Evolutionary conservation across 2,888 invertebrate species (phyloP).

Genomic region (Phytoseiulus persimilis): DNA sequence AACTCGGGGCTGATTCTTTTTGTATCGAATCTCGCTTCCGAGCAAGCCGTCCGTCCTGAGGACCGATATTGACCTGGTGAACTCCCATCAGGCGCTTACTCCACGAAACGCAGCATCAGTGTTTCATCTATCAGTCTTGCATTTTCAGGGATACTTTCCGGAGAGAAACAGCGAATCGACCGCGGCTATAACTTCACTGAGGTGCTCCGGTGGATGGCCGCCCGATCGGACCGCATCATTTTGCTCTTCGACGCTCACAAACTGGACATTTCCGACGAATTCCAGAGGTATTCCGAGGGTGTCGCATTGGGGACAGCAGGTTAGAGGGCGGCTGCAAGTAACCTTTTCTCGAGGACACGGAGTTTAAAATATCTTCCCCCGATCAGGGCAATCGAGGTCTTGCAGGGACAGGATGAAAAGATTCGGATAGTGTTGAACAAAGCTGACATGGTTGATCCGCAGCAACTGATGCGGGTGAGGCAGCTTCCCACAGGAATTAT

Average conservation of each 20-base stretch:
- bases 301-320: too few species aligned
- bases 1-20: constrained; percentile 42
- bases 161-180: constrained; percentile 55
- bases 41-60: too few species aligned
- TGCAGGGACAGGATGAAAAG: constrained; percentile 56
- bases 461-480: constrained; percentile 80
- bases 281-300: constrained; percentile 52
- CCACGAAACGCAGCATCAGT: too few species aligned
- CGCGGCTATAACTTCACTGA: constrained; percentile 57
- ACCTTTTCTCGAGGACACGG: background rate
- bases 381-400: constrained; percentile 51
- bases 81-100: too few species aligned
- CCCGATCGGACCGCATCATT: constrained; percentile 56
- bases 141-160: constrained; percentile 49
- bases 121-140: too few species aligned
- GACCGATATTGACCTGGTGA: too few species aligned
- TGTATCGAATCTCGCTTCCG: background rate
- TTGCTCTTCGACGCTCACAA: constrained; percentile 58
- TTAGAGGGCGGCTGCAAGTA: too few species aligned
- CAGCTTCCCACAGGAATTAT: background rate
- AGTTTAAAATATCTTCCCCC: background rate
- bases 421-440: constrained; percentile 96
- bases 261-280: constrained; percentile 58
- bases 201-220: constrained; percentile 57
- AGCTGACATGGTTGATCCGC: constrained; percentile 97